Evolutionary conservation across 1,140 invertebrate species (phyloP), one percentile per base, ranked within the genome.

Genomic region (Probaryconus sp.): DNA sequence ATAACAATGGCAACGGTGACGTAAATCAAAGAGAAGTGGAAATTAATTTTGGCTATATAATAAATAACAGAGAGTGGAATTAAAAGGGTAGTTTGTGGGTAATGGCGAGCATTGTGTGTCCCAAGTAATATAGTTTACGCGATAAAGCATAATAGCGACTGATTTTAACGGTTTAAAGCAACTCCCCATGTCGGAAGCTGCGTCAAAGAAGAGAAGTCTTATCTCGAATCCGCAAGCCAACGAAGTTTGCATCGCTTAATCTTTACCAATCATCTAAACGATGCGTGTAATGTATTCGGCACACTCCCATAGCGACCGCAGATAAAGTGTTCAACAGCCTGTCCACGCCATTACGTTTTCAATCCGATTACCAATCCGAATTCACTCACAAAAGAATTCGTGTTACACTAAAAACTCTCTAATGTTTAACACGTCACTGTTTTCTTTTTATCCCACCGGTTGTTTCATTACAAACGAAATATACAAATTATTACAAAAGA

Each of bases 221-320:
- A 70, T 77, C 75, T 56, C 10, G 10, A 45, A 76, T 68, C 68
- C 74, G 40, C 72, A 61, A 71, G 56, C 55, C 48, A 60, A 55
- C 65, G 24, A 63, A 63, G 28, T 64, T 74, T 60, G 51, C 64
- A 68, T 51, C 61, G 40, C 17, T 53, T 72, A 81, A 85, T 85
- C 84, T 84, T 55, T 35, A 43, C 72, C 81, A 82, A 82, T 84
- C 73, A 84, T 85, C 82, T 83, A 82, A 83, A 84, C 80, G 82
- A 78, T 71, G 78, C 79, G 75, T 81, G 79, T 80, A 80, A 83
- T 82, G 79, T 83, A 83, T 83, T 81, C 75, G 75, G 67, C 55
- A 64, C 72, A 74, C 77, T 81, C 78, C 72, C 65, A 61, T 74
- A 63, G 73, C 68, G 50, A 70, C 69, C 72, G 30, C 65, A 80